Conservation (phyloP, 1,140 invertebrate genomes). For the Theocolax elegans region DNA sequence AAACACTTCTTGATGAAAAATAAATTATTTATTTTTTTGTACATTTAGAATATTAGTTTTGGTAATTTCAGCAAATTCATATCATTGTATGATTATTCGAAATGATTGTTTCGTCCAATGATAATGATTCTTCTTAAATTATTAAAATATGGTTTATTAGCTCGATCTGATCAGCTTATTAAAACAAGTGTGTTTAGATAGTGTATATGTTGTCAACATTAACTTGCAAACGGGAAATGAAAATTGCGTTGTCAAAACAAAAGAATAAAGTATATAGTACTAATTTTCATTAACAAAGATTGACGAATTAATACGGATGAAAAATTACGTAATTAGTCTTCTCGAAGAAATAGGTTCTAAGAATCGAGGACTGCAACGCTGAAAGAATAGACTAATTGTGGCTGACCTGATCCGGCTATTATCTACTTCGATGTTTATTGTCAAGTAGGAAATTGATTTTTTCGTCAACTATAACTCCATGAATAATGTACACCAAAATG, state of each 20-base stretch:
- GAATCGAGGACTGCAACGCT: neutral
- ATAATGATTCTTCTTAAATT: too few relatives aligned
- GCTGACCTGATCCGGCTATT: neutral
- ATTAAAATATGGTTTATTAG: too few relatives aligned
- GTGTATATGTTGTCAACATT: too few relatives aligned
- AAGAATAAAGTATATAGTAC: neutral
- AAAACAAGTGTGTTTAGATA: too few relatives aligned
- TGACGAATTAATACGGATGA: neutral
- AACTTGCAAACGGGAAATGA: too few relatives aligned
- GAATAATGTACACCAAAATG: too few relatives aligned
- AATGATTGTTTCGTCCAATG: too few relatives aligned
- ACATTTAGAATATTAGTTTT: neutral
- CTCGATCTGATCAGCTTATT: too few relatives aligned
- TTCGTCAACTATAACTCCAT: too few relatives aligned
- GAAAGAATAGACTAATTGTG: slow-evolving; percentile 9
- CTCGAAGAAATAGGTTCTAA: neutral
- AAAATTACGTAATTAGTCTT: neutral
- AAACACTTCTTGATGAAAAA: neutral
- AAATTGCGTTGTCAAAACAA: neutral
- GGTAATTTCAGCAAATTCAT: too few relatives aligned
- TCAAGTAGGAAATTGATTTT: too few relatives aligned
- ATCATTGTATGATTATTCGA: too few relatives aligned
- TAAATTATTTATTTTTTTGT: neutral
- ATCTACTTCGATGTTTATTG: neutral
- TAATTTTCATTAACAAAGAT: neutral